Conservation (phyloP, 1,140 invertebrate species). For the Drosophila melanogaster region DNA sequence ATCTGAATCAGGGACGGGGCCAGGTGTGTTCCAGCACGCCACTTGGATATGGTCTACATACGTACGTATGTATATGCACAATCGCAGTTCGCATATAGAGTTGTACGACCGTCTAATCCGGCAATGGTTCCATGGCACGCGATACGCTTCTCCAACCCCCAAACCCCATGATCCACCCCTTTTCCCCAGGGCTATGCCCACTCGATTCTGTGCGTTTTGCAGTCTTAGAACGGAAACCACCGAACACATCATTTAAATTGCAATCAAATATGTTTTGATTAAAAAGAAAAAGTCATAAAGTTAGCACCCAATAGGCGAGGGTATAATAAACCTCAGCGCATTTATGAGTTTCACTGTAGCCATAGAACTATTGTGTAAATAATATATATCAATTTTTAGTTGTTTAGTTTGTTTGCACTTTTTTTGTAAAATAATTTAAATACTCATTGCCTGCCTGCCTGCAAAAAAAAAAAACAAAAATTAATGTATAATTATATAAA, state of each 20-base stretch:
- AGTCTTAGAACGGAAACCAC: constrained; percentile 4
- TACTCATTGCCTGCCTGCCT: constrained; percentile 39
- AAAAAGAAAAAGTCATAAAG: no score
- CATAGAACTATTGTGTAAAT: constrained; percentile 16
- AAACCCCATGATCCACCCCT: neutral
- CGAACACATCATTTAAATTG: constrained; percentile 1
- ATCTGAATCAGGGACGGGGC: constrained; percentile 10
- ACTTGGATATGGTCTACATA: constrained; percentile 17
- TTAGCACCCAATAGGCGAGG: no score
- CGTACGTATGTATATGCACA: constrained; percentile 14
- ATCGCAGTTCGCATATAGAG: constrained; percentile 49
- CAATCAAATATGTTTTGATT: neutral
- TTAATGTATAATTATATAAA: constrained; percentile 7
- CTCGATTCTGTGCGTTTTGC: constrained; percentile 14
- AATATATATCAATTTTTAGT: constrained; percentile 7
- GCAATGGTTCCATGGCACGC: constrained; percentile 61
- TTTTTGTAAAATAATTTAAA: constrained; percentile 21
- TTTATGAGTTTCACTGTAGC: constrained; percentile 55
- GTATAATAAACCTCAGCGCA: neutral
- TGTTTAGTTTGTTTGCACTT: constrained; percentile 26
- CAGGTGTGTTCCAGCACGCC: constrained; percentile 54
- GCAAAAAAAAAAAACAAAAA: constrained; percentile 4
- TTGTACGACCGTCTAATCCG: constrained; percentile 33
- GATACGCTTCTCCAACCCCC: constrained; percentile 38
- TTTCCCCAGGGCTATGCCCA: neutral